These are phyloP conservation scores for Aphaenogaster rudis DNA, from an alignment of 1,140 invertebrate species.

Conservation along the genomic window DNA sequence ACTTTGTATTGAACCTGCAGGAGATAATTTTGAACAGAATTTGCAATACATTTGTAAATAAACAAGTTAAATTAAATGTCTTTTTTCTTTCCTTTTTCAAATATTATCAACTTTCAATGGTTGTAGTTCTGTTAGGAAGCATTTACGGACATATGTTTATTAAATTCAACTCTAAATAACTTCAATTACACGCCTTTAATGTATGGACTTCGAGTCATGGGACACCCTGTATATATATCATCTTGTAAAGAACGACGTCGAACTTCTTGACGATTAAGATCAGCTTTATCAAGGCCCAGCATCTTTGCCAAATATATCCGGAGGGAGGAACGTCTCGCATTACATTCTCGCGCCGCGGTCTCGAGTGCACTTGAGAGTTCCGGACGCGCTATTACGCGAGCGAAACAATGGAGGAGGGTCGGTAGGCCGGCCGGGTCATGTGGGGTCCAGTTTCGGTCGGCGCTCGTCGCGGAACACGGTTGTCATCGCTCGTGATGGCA, in stretches of 20 bases:
- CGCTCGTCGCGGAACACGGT: slow-evolving; percentile 51
- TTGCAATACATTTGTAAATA: too few relatives aligned
- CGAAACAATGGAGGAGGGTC: slow-evolving; percentile 42
- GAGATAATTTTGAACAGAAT: too few relatives aligned
- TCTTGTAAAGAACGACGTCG: neutral
- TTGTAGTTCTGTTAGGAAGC: too few relatives aligned
- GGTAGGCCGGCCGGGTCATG: slow-evolving; percentile 28
- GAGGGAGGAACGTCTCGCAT: neutral
- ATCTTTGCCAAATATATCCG: slow-evolving; percentile 16
- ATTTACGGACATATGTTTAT: too few relatives aligned
- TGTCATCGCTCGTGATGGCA: slow-evolving; percentile 57
- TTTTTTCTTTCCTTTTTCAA: too few relatives aligned
- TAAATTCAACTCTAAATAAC: too few relatives aligned
- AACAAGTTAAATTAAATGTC: too few relatives aligned
- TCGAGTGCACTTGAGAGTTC: slow-evolving; percentile 49
- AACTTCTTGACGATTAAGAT: slow-evolving; percentile 1
- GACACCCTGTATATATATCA: neutral
- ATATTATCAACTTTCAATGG: too few relatives aligned
- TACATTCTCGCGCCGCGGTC: slow-evolving; percentile 16
- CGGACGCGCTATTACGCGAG: slow-evolving; percentile 48
- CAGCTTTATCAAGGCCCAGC: neutral
- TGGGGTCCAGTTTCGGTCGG: slow-evolving; percentile 67
- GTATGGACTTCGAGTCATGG: too few relatives aligned
- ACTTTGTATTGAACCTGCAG: too few relatives aligned
- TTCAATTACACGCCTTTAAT: too few relatives aligned